Evolutionary conservation across 2,888 invertebrate genomes (phyloP).

Genomic region (Cantharis lateralis): DNA sequence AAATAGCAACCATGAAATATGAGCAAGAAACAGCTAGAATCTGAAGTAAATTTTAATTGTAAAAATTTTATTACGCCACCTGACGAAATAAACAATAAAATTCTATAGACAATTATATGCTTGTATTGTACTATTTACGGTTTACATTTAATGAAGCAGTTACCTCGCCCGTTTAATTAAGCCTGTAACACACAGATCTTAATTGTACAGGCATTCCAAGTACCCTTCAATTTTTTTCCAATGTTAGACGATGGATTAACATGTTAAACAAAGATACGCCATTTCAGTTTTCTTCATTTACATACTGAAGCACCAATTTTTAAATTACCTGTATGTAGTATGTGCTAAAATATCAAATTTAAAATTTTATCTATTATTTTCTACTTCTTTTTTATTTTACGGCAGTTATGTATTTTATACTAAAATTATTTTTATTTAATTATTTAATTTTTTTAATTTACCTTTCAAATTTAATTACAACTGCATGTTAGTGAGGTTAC

Average conservation of each 20-base stretch:
- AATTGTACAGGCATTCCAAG: neutral
- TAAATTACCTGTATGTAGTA: neutral
- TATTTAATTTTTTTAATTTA: too few relatives aligned
- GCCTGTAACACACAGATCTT: neutral
- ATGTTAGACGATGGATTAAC: neutral
- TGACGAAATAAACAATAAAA: neutral
- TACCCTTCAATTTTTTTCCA: neutral
- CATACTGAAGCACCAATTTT: neutral
- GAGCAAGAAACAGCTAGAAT: neutral
- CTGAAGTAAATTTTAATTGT: neutral
- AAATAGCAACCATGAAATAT: neutral
- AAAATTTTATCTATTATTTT: neutral
- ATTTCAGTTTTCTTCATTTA: neutral
- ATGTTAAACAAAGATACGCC: neutral
- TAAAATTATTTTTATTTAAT: too few relatives aligned
- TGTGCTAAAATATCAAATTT: neutral
- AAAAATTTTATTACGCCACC: neutral
- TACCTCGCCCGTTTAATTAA: neutral
- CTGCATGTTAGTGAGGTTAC: too few relatives aligned
- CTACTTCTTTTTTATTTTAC: neutral
- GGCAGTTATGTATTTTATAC: neutral
- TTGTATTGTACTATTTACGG: neutral
- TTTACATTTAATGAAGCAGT: neutral
- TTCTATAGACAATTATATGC: neutral
- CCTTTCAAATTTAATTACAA: too few relatives aligned